Evolutionary conservation across 2,888 invertebrate species (phyloP), one percentile per base, ranked within the genome.

Genomic region (Heteromyza rotundicornis): DNA sequence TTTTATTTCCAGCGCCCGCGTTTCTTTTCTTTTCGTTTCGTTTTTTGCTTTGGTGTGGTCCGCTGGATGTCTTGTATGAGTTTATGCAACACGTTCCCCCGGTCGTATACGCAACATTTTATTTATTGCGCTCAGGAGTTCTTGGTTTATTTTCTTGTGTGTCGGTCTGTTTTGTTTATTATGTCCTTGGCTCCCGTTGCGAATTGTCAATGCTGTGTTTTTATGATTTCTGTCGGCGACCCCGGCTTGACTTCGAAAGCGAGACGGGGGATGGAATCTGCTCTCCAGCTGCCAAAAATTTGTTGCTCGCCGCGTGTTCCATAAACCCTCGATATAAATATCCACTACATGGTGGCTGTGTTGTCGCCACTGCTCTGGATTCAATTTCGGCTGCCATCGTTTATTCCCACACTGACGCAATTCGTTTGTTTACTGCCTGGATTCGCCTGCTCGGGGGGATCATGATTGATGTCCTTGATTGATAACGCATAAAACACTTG

Each of bases 381-480:
- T 40, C 40, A 40, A 40, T 40, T 40, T 40, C n/a, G 14, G 40
- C 12, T n/a, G 14, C 14, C 40, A 7, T 40, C n/a, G n/a, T 40
- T 3, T 40, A 12, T 40, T 40, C n/a, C 5, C 27, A 10, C 27
- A 27, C 27, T 7, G 5, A 27, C 27, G 27, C 27, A 27, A 7
- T 27, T 27, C 52, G 51, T 52, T 68, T 68, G 68, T 70, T 67
- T 72, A 70, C 63, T 72, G 68, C 58, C 36, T 63, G 68, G 67
- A 72, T 68, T 72, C 49, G 52, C 32, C 24, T 44, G 59, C 62
- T 60, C 63, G 52, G 60, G 64, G 63, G 62, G 57, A 44, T 40
- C 53, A 54, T 66, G 69, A 65, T 64, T 65, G 71, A 66, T 64
- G 64, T 65, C 60, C 63, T 69, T 72, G 73, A 72, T 71, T 71